Conservation (phyloP, 2,113 vertebrate species). For the Chaenogobius annularis region DNA sequence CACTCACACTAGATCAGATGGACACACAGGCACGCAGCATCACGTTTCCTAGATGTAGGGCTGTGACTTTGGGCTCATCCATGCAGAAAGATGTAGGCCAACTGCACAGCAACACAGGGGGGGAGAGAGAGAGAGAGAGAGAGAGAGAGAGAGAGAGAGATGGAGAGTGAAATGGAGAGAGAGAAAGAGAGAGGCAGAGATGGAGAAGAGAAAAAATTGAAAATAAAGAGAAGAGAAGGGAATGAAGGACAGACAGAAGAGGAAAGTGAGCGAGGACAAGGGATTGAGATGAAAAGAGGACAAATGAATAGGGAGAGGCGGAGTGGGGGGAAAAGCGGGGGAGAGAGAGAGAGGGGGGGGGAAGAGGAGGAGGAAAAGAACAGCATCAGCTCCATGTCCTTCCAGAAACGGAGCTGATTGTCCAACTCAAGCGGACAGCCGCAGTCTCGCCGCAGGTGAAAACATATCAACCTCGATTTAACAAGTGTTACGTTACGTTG, state of each 20-base stretch:
- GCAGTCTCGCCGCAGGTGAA: constrained; percentile 12
- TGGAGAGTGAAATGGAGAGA: neutral
- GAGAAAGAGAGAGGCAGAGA: too few species aligned
- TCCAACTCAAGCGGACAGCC: constrained; percentile 22
- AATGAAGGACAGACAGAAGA: too few species aligned
- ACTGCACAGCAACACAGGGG: constrained; percentile 59
- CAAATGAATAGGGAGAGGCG: neutral
- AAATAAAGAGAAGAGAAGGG: too few species aligned
- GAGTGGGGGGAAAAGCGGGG: neutral
- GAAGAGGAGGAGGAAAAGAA: too few species aligned
- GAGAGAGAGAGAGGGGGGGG: neutral
- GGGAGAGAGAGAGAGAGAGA: neutral
- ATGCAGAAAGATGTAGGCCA: constrained; percentile 76
- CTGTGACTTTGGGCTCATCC: constrained; percentile 58
- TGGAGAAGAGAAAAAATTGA: neutral
- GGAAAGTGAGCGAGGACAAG: neutral
- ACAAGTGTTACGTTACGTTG: neutral
- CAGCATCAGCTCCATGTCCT: too few species aligned
- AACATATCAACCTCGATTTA: neutral
- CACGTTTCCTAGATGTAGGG: constrained; percentile 51
- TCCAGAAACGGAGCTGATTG: constrained; percentile 22
- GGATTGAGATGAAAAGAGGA: neutral
- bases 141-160: neutral
- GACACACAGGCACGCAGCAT: constrained; percentile 8
- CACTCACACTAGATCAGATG: constrained; percentile 1